Conservation (phyloP, 2,113 vertebrate genomes). For the Zootoca vivipara region DNA sequence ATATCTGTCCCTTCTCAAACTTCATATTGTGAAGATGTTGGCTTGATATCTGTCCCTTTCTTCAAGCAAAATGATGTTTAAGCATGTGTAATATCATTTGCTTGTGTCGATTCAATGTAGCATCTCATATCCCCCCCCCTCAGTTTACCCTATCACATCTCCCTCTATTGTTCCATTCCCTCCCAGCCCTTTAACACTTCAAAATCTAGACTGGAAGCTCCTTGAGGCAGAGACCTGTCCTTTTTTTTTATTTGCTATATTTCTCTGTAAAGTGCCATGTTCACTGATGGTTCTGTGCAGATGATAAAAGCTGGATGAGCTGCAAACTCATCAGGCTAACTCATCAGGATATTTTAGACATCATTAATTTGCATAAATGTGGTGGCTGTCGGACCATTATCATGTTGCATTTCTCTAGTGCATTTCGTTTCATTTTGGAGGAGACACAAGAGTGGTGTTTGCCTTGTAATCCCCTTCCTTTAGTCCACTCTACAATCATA, state of each 20-base stretch:
- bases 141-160: background rate
- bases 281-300: background rate
- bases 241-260: background rate
- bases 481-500: background rate
- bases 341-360: background rate
- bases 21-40: background rate
- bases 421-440: background rate
- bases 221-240: background rate
- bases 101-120: background rate
- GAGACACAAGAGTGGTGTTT: background rate
- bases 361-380: background rate
- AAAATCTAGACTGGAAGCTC: background rate
- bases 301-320: background rate
- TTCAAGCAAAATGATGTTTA: background rate
- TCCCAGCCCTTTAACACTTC: background rate
- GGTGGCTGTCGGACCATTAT: background rate
- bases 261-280: background rate
- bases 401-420: background rate
- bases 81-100: background rate
- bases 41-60: background rate
- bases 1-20: background rate
- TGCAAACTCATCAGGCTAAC: background rate
- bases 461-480: background rate
- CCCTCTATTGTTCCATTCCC: background rate
- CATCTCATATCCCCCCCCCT: background rate